Percentiles rank a stretch among this genome's conserved stretches.
Evolutionary conservation across 2,113 vertebrate species (phyloP).

Genomic region (Sander lucioperca): DNA sequence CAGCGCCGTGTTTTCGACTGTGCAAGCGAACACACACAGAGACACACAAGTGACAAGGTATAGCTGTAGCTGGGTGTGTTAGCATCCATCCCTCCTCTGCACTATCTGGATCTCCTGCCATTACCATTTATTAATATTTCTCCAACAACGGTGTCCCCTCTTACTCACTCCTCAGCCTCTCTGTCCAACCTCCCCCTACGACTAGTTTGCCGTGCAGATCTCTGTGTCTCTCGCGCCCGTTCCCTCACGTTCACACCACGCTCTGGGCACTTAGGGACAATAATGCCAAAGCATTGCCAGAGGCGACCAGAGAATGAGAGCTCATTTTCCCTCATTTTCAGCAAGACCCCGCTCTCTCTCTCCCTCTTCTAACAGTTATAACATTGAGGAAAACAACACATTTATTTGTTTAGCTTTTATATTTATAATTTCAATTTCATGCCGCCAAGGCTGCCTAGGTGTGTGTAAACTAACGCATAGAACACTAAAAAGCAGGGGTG

Average conservation of each 20-base stretch:
- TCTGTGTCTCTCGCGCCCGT: conserved; percentile 13
- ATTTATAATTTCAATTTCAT: neutral
- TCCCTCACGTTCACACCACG: conserved; percentile 34
- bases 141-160: neutral
- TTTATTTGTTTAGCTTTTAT: neutral
- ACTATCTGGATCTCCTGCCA: conserved; percentile 23
- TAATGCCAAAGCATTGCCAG: conserved; percentile 26
- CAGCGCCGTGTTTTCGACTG: neutral
- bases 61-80: neutral
- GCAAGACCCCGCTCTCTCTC: neutral
- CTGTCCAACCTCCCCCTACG: neutral
- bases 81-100: conserved; percentile 18
- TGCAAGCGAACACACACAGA: neutral
- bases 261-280: conserved; percentile 27
- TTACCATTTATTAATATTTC: conserved; percentile 34
- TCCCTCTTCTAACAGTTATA: neutral
- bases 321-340: conserved; percentile 22
- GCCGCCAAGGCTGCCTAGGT: neutral
- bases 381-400: neutral
- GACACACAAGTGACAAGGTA: conserved; percentile 10
- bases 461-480: neutral
- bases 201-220: conserved; percentile 14
- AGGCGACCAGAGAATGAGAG: neutral
- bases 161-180: neutral
- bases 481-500: neutral